Conservation (phyloP, 2,113 vertebrate species). For the Lathamus discolor region DNA sequence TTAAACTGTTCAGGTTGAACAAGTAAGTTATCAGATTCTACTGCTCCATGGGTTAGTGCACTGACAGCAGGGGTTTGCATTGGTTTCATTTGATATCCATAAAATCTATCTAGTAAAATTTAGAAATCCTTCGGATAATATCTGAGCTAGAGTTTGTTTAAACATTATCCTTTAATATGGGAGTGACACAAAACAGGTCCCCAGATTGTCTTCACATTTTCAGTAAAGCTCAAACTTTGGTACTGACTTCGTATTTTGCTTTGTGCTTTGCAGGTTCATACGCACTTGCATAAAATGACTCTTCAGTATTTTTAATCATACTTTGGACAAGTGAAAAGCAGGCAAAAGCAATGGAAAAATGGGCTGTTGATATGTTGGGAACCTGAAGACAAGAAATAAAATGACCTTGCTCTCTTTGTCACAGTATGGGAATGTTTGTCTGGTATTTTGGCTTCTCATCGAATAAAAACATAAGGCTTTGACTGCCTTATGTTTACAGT, state of each 20-base stretch:
- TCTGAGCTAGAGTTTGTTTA: background rate
- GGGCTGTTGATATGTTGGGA: background rate
- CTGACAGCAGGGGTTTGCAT: background rate
- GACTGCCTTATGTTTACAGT: background rate
- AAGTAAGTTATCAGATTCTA: background rate
- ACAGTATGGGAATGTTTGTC: background rate
- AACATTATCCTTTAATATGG: background rate
- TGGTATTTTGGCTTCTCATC: background rate
- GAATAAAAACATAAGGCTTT: background rate
- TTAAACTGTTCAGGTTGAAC: background rate
- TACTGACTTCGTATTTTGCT: background rate
- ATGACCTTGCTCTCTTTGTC: background rate
- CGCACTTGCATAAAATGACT: background rate
- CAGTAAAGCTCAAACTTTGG: background rate
- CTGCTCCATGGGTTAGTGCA: background rate
- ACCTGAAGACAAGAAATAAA: background rate
- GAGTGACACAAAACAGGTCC: background rate
- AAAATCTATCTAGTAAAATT: background rate
- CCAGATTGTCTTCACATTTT: background rate
- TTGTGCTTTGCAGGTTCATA: background rate
- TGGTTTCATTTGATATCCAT: background rate
- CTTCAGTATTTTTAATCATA: background rate
- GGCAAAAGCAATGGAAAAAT: background rate
- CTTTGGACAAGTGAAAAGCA: background rate
- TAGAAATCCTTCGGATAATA: background rate